A percentile compares a stretch with the other conserved stretches of the same genome.
phyloP scores from a whole-genome alignment of 2,113 vertebrate species.

The Pelecanoides urinatrix region DNA sequence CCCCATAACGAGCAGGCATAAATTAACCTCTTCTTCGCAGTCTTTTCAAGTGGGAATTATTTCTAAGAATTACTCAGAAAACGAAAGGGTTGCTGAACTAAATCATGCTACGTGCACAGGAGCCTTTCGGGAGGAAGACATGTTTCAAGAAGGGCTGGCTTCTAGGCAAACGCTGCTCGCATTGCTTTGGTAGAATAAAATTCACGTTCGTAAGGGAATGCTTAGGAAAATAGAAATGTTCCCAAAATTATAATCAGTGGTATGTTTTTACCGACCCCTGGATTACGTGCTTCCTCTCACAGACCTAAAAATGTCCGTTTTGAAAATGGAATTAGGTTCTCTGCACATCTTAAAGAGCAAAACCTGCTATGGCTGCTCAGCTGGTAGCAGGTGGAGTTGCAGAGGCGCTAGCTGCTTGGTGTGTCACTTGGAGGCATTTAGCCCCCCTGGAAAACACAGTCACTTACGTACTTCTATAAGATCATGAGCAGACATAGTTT shows the following conservation, averaged over 20 bases:
- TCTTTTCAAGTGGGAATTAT: background rate
- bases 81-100: background rate
- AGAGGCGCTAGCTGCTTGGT: background rate
- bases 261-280: background rate
- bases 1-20: background rate
- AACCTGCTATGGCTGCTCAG: conserved; percentile 18
- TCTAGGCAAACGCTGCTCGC: accelerated
- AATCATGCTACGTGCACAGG: background rate
- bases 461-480: background rate
- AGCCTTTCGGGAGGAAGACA: conserved; percentile 45
- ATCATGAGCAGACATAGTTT: background rate
- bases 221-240: background rate
- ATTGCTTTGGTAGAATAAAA: background rate
- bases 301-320: conserved; percentile 25
- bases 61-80: background rate
- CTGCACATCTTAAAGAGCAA: background rate
- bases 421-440: background rate
- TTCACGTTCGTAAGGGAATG: background rate
- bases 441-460: background rate
- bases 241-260: background rate
- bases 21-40: background rate
- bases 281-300: background rate
- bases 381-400: conserved; percentile 39
- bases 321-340: background rate
- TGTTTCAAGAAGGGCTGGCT: conserved; percentile 24